A percentile compares a stretch with the other conserved stretches of the same genome.
Evolutionary conservation across 1,140 invertebrate genomes (phyloP).

Genomic region (Ylistrum balloti): DNA sequence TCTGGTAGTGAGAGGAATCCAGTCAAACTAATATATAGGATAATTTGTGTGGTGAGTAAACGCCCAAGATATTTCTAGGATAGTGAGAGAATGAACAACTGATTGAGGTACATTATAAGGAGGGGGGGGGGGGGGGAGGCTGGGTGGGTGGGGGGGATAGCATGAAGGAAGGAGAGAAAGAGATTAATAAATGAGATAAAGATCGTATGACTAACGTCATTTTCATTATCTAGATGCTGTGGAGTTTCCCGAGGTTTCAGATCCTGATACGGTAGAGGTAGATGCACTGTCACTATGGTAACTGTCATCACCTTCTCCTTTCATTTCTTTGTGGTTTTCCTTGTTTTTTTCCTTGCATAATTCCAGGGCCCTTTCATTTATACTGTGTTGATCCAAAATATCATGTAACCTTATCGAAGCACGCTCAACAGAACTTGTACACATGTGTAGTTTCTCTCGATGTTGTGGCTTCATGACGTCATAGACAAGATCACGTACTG

Average conservation of each 20-base stretch:
- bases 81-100: no score
- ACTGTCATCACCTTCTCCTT: neutral
- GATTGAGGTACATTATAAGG: no score
- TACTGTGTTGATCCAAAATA: slow-evolving; percentile 64
- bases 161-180: no score
- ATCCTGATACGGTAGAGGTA: slow-evolving; percentile 46
- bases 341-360: neutral
- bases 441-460: slow-evolving; percentile 69
- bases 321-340: neutral
- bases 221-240: slow-evolving; percentile 47
- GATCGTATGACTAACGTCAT: neutral
- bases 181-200: no score
- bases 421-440: slow-evolving; percentile 69
- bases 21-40: no score
- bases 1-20: no score
- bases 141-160: no score
- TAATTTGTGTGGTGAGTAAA: no score
- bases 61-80: no score
- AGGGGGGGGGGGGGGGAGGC: no score
- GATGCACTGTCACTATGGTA: slow-evolving; percentile 25
- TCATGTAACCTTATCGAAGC: slow-evolving; percentile 67
- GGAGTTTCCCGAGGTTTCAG: slow-evolving; percentile 44
- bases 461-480: slow-evolving; percentile 66
- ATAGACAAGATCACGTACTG: slow-evolving; percentile 72
- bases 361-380: slow-evolving; percentile 46